Evolutionary conservation across 2,113 vertebrate species (phyloP).

Genomic region (Setophaga kirtlandii): DNA sequence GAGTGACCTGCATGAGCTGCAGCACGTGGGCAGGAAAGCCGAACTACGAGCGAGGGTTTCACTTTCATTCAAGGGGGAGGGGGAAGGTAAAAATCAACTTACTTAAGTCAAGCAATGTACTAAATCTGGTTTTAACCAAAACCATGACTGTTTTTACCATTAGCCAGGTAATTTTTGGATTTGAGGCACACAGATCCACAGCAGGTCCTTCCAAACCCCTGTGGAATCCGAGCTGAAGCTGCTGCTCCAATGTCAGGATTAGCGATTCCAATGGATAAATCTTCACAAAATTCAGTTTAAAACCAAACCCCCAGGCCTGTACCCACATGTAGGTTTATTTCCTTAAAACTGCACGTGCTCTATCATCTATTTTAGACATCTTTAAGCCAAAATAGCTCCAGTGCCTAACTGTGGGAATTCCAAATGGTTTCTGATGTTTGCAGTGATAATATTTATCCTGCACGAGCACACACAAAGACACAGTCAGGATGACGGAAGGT

Average conservation of each 20-base stretch:
- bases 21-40: neutral
- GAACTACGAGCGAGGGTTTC: neutral
- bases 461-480: neutral
- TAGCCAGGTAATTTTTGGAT: neutral
- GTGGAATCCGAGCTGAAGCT: fast-evolving
- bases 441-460: neutral
- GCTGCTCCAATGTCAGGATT: fast-evolving
- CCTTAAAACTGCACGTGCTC: neutral
- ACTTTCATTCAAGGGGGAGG: no score
- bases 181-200: no score
- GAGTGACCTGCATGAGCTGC: neutral
- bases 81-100: neutral
- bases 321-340: neutral
- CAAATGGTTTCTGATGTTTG: neutral
- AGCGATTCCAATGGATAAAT: neutral
- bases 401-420: neutral
- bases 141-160: neutral
- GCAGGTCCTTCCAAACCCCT: neutral
- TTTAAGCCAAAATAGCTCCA: neutral
- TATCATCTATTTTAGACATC: neutral
- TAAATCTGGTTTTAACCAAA: neutral
- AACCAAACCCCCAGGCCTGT: neutral
- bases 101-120: fast-evolving
- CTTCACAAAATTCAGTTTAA: neutral
- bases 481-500: neutral